These are phyloP conservation scores for Scaptomyza tumidula DNA, from an alignment of 2,888 invertebrate species.

Conservation along the genomic window DNA sequence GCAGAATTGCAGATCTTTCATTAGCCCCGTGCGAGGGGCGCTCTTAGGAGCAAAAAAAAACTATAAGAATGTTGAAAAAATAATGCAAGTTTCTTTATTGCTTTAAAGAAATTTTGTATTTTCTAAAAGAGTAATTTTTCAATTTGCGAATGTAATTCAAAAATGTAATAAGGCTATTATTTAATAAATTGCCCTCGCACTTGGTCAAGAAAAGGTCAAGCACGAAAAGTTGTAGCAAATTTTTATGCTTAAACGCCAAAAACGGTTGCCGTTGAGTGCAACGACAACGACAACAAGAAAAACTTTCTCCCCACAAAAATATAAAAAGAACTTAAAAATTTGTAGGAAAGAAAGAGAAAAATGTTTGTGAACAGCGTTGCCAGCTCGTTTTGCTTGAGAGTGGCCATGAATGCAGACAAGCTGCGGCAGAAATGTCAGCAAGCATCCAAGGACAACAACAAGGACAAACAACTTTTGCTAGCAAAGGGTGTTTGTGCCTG, in stretches of 20 bases:
- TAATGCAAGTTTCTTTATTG: neutral
- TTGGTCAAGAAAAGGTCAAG: neutral
- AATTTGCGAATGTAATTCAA: no score
- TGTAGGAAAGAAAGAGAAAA: constrained; percentile 15
- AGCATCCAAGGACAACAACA: constrained; percentile 57
- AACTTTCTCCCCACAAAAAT: neutral
- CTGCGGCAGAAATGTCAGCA: constrained; percentile 49
- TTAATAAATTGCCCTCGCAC: neutral
- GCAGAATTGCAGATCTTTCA: neutral
- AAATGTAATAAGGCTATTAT: neutral
- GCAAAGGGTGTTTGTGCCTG: constrained; percentile 12
- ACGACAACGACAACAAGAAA: constrained; percentile 30
- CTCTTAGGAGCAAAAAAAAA: neutral
- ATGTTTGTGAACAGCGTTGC: constrained; percentile 18
- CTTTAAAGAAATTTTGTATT: neutral
- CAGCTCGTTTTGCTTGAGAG: constrained; percentile 39
- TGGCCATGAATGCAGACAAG: constrained; percentile 51
- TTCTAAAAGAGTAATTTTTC: neutral
- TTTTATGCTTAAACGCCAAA: constrained; percentile 34
- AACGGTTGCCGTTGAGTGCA: constrained; percentile 45
- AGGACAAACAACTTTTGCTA: constrained; percentile 53
- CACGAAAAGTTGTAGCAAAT: constrained; percentile 35
- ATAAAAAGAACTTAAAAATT: constrained; percentile 3
- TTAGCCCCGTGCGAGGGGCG: neutral
- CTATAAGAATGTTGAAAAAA: neutral